Conservation (phyloP, 2,888 invertebrate species). For the Pasiphila rectangulata region DNA sequence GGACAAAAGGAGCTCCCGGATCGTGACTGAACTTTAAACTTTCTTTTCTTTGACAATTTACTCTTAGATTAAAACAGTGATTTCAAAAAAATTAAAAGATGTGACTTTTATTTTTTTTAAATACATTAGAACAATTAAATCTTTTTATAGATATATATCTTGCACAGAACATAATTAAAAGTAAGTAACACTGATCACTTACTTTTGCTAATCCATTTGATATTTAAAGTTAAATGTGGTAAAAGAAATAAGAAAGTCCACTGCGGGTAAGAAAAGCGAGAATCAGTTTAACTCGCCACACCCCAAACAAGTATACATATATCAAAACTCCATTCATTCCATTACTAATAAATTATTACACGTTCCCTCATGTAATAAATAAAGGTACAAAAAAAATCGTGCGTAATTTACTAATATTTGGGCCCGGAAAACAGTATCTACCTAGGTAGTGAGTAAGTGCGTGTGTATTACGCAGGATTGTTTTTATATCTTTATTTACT, state of each 20-base stretch:
- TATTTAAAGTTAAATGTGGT: conserved; percentile 1
- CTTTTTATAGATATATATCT: too few species aligned
- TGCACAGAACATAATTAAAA: too few species aligned
- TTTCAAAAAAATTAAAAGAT: too few species aligned
- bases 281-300: conserved; percentile 1
- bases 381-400: conserved; percentile 45
- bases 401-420: conserved; percentile 23
- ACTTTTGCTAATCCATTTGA: too few species aligned
- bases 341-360: conserved; percentile 55
- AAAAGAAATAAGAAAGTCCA: not conserved
- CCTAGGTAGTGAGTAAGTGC: too few species aligned
- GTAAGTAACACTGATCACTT: too few species aligned
- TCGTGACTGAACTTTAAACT: conserved; percentile 31
- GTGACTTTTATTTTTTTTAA: too few species aligned
- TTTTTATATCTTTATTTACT: too few species aligned
- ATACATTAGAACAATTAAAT: too few species aligned
- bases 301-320: conserved; percentile 48
- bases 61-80: conserved; percentile 1
- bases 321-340: conserved; percentile 53
- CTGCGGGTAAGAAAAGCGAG: not conserved
- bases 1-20: conserved; percentile 24
- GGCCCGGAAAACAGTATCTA: not conserved
- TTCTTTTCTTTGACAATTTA: conserved; percentile 24
- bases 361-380: conserved; percentile 46
- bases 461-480: too few species aligned